These are phyloP conservation scores for Macropus fuliginosus DNA, from an alignment of 2,797 vertebrate species.

Conservation along the genomic window DNA sequence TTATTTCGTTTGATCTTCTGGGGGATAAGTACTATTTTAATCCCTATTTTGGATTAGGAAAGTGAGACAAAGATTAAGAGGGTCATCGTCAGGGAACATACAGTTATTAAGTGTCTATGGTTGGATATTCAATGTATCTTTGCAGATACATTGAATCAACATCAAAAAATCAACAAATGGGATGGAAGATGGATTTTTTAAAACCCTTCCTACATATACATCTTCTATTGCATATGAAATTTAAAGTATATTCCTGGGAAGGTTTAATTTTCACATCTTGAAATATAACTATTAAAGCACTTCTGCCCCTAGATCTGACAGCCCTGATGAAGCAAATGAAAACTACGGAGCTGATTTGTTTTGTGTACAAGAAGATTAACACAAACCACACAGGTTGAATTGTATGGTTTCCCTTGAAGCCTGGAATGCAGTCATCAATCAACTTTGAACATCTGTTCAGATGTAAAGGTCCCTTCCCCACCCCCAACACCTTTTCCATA, in stretches of 20 bases:
- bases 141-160: too few relatives aligned
- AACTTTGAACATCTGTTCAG: not conserved
- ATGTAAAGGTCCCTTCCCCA: not conserved
- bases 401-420: not conserved
- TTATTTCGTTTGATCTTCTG: not conserved
- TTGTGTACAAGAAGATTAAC: not conserved
- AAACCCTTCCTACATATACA: not conserved
- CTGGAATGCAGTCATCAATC: not conserved
- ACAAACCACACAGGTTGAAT: conserved; percentile 1
- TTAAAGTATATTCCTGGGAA: not conserved
- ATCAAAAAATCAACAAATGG: not conserved
- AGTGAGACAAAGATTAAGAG: not conserved
- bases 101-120: not conserved
- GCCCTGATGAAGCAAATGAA: rapidly evolving
- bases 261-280: not conserved
- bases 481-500: not conserved
- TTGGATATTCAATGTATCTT: not conserved
- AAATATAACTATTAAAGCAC: rapidly evolving
- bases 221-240: not conserved
- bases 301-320: rapidly evolving
- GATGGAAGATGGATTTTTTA: not conserved
- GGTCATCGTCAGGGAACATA: not conserved
- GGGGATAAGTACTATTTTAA: not conserved
- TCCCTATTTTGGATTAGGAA: not conserved
- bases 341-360: rapidly evolving